Evolutionary conservation across 2,888 invertebrate genomes (phyloP).

Genomic region (Brachynemurus nebulosus): DNA sequence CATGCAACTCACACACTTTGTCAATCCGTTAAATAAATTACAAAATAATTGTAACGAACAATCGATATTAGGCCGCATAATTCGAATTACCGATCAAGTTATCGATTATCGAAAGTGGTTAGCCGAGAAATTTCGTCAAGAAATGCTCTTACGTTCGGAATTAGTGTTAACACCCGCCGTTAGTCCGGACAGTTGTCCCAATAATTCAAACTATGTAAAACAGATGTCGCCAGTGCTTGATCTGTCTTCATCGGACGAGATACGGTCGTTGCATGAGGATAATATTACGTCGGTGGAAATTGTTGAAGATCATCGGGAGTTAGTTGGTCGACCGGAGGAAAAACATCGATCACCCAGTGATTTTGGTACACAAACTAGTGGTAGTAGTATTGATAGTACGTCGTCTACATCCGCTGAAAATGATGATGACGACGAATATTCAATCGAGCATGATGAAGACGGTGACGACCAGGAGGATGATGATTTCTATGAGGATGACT

Average conservation of each 20-base stretch:
- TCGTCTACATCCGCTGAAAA: slow-evolving; percentile 4
- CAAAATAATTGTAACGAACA: slow-evolving; percentile 41
- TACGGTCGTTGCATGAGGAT: not conserved
- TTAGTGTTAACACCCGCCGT: not conserved
- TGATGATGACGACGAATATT: slow-evolving; percentile 3
- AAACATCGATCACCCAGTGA: not conserved
- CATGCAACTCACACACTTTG: slow-evolving; percentile 64
- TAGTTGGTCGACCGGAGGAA: not conserved
- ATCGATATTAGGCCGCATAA: slow-evolving; percentile 75
- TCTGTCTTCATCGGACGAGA: not conserved
- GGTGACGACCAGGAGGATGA: not conserved
- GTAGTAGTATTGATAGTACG: slow-evolving; percentile 3
- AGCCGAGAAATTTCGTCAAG: not conserved
- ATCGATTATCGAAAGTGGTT: slow-evolving; percentile 44
- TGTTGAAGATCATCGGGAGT: not conserved
- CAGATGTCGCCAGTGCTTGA: not conserved
- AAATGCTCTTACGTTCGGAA: not conserved
- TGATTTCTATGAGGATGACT: slow-evolving; percentile 7
- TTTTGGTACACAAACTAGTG: slow-evolving; percentile 1
- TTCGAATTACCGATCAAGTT: slow-evolving; percentile 89
- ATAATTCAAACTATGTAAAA: not conserved
- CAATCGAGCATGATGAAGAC: slow-evolving; percentile 1
- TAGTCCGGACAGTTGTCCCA: not conserved
- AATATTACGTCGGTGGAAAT: not conserved
- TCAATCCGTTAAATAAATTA: slow-evolving; percentile 37